Evolutionary conservation across 2,797 vertebrate genomes (phyloP).

Genomic region (Hoplostethus mediterraneus): DNA sequence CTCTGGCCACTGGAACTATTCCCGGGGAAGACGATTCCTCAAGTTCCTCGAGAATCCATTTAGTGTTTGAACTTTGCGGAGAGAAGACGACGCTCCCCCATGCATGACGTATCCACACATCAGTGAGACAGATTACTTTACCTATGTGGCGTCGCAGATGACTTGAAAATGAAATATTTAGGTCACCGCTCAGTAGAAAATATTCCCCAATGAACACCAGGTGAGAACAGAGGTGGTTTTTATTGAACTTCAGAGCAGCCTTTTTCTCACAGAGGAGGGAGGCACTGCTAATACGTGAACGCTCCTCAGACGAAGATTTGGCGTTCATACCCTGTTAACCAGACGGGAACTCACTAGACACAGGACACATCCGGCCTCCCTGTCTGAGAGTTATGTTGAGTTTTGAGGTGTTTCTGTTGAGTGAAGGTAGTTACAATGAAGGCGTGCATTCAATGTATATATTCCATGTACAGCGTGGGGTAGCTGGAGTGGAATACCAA

Average conservation of each 20-base stretch:
- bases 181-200: neutral
- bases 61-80: conserved; percentile 15
- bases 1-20: too few species aligned
- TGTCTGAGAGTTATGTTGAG: too few species aligned
- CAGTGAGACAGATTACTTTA: conserved; percentile 4
- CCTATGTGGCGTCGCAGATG: neutral
- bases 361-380: neutral
- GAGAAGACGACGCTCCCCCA: neutral
- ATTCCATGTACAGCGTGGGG: neutral
- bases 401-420: neutral
- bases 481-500: conserved; percentile 2
- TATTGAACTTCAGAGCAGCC: neutral
- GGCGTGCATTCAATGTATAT: neutral
- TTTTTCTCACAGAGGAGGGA: neutral
- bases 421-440: neutral
- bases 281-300: neutral
- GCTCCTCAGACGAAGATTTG: neutral
- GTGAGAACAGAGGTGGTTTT: neutral
- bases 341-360: neutral
- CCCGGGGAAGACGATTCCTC: neutral
- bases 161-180: conserved; percentile 4
- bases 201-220: neutral
- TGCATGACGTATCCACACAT: neutral
- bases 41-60: neutral
- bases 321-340: neutral